These are phyloP conservation scores for Hyles vespertilio DNA, from an alignment of 1,140 invertebrate species.

Conservation along the genomic window DNA sequence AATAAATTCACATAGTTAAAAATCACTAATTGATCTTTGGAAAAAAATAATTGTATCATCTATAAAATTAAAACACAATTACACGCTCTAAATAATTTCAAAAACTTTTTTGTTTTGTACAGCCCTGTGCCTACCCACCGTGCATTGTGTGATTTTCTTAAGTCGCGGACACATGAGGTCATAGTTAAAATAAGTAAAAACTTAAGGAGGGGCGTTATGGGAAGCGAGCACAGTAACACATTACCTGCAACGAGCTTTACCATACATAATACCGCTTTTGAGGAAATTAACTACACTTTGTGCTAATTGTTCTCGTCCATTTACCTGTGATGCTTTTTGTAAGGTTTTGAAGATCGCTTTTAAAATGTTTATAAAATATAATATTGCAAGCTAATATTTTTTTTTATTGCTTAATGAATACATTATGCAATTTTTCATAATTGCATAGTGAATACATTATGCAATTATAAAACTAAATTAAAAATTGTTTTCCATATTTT, in stretches of 20 bases:
- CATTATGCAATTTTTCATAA: no score
- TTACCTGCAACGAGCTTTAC: slow-evolving; percentile 63
- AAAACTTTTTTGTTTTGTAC: slow-evolving; percentile 7
- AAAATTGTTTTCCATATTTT: no score
- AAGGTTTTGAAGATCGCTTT: no score
- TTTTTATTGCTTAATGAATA: no score
- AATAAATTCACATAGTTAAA: no score
- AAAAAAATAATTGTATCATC: background rate
- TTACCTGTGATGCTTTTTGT: no score
- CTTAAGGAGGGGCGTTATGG: slow-evolving; percentile 74
- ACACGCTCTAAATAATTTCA: background rate
- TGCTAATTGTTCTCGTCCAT: no score
- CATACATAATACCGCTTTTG: slow-evolving; percentile 56
- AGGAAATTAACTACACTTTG: slow-evolving; percentile 45
- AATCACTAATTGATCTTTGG: no score
- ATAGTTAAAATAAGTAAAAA: slow-evolving; percentile 74
- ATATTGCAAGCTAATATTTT: no score
- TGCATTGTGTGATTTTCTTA: slow-evolving; percentile 73
- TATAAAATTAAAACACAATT: background rate
- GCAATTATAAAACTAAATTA: no score
- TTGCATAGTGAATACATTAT: no score
- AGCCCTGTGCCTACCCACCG: slow-evolving; percentile 46
- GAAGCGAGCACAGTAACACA: slow-evolving; percentile 74
- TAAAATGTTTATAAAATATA: no score
- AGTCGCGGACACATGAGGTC: slow-evolving; percentile 73